Base-by-base conservation (phyloP, 2,888 invertebrate genomes). In the Heterodera filipjevi region DNA sequence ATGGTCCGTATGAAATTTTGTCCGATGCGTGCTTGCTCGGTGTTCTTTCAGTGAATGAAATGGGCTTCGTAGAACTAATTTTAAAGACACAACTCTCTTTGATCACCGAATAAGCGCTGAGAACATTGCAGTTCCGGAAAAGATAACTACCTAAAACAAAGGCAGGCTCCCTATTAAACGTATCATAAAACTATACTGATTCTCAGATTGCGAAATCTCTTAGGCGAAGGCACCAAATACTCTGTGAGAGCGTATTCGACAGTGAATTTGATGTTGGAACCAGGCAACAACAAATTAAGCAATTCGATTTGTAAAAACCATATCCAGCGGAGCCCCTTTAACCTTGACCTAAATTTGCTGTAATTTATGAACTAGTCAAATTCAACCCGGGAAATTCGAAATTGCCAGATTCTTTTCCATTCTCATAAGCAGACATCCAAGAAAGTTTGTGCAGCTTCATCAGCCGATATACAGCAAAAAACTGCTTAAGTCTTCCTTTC, bases 1-100 rank as follows among this genome's bases (percentile, higher is more conserved):
- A 96, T 0, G 96, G 94, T 8, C 99, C 99, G 90, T 95, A 96
- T 0, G 92, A 92, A 72, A 99, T 92, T n/a, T 92, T 92, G 39
- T 93, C 93, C 82, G 95, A 95, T 74, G 93, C 92, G 85, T 94
- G 93, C 16, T 93, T 91, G 71, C 93, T 93, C 1, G 96, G 95
- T 89, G 94, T 94, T 10, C 82, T 80, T 90, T 94, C 94, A 0
- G 94, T 93, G 89, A 93, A 95, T 1, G 92, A 93, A 89, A 96
- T 95, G 30, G 97, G 92, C 84, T 92, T 93, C 84, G 93, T 92
- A 0, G 95, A 93, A 71, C 94, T 93, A 76, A 95, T 90, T 66
- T 92, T 91, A 12, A 98, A 92, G 16, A 92, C 93, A 0, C 95
- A 95, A 83, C 93, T 95, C 90, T 97, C 96, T 64, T 93, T 93